phyloP scores from a whole-genome alignment of 1,140 invertebrate genomes.

The Drosophila yakuba region DNA sequence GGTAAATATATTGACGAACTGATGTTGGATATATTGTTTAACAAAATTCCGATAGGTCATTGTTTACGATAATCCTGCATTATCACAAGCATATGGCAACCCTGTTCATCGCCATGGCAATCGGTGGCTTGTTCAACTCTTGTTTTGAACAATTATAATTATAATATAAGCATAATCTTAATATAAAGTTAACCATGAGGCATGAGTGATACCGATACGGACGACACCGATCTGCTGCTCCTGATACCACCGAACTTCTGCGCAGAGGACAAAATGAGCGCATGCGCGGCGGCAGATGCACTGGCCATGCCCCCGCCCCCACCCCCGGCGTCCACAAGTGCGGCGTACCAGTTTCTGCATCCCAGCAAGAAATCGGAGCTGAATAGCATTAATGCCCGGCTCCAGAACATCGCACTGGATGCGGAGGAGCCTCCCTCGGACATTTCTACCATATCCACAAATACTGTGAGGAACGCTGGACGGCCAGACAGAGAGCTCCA shows the following conservation, averaged over 20 bases:
- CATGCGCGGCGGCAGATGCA: conserved; percentile 42
- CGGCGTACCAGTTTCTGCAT: conserved; percentile 71
- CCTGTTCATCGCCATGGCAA: no score
- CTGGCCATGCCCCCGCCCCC: conserved; percentile 65
- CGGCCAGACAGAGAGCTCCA: conserved; percentile 15
- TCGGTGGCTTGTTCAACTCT: no score
- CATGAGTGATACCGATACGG: conserved; percentile 91
- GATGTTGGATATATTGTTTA: no score
- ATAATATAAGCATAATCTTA: no score
- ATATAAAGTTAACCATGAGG: conserved; percentile 60
- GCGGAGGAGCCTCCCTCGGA: conserved; percentile 60
- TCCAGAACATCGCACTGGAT: conserved; percentile 62
- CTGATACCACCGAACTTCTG: conserved; percentile 90
- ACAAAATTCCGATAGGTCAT: no score
- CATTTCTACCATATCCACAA: conserved; percentile 75
- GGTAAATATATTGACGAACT: no score
- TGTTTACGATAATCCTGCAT: no score
- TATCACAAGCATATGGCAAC: no score
- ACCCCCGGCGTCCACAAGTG: conserved; percentile 46
- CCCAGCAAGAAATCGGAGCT: conserved; percentile 72
- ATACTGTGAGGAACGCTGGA: conserved; percentile 58
- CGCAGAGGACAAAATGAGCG: conserved; percentile 78
- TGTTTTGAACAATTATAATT: no score
- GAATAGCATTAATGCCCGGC: conserved; percentile 70
- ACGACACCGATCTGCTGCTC: conserved; percentile 92